Evolutionary conservation across 2,113 vertebrate species (phyloP).

Genomic region (mouse (Mus musculus)): GRCm39 chr12:78623501-78624000

Average conservation of each 20-base stretch:
- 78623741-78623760: neutral
- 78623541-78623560: neutral
- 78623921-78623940: neutral
- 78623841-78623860: neutral
- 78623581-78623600: neutral
- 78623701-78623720: neutral
- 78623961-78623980: neutral
- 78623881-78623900: neutral
- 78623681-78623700: neutral
- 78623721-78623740: neutral
- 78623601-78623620: neutral
- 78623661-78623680: conserved; percentile 30
- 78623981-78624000: neutral
- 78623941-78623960: neutral
- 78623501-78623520: neutral
- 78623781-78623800: neutral
- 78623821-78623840: neutral
- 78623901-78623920: neutral
- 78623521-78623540: neutral
- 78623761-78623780: neutral
- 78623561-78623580: neutral
- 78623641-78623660: too few species aligned
- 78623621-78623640: too few species aligned
- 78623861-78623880: neutral
- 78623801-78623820: neutral